Evolutionary conservation across 2,797 vertebrate species (phyloP).

Genomic region (Amblyopsis hoosieri): DNA sequence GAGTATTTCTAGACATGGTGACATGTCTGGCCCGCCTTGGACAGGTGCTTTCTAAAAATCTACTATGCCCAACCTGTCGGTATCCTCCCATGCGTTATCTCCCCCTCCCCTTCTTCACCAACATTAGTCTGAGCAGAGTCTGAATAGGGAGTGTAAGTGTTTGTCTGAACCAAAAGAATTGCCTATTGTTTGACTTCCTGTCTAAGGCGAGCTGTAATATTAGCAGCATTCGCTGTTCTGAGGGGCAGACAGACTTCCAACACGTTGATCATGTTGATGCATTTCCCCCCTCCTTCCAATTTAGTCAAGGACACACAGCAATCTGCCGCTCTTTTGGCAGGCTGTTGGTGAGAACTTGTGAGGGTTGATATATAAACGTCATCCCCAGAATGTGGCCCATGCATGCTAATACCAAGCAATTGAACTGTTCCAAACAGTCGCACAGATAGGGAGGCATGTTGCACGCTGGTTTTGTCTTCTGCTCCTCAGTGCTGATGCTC

Average conservation of each 20-base stretch:
- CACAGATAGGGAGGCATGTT: constrained; percentile 46
- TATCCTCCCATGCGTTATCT: background rate
- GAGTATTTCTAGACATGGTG: background rate
- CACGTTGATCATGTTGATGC: background rate
- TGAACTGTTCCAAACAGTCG: constrained; percentile 24
- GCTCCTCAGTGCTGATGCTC: constrained; percentile 39
- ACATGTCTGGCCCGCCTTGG: background rate
- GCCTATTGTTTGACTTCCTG: constrained; percentile 29
- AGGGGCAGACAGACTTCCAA: constrained; percentile 18
- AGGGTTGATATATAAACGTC: constrained; percentile 48
- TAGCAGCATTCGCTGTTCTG: constrained; percentile 14
- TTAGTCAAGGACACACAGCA: constrained; percentile 65
- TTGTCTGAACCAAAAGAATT: constrained; percentile 22
- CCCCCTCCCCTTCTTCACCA: background rate
- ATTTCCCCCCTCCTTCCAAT: constrained; percentile 19
- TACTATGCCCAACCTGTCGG: background rate
- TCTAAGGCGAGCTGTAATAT: constrained; percentile 20
- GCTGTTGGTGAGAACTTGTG: constrained; percentile 35
- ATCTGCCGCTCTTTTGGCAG: constrained; percentile 50
- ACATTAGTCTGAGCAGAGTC: background rate
- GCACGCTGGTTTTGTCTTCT: constrained; percentile 13
- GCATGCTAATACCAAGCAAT: constrained; percentile 39
- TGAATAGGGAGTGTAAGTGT: constrained; percentile 2
- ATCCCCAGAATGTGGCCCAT: constrained; percentile 34
- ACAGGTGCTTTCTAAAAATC: background rate